Evolutionary conservation across 2,888 invertebrate species (phyloP), one percentile per base, ranked within the genome.

Genomic region (Orthosia gracilis): DNA sequence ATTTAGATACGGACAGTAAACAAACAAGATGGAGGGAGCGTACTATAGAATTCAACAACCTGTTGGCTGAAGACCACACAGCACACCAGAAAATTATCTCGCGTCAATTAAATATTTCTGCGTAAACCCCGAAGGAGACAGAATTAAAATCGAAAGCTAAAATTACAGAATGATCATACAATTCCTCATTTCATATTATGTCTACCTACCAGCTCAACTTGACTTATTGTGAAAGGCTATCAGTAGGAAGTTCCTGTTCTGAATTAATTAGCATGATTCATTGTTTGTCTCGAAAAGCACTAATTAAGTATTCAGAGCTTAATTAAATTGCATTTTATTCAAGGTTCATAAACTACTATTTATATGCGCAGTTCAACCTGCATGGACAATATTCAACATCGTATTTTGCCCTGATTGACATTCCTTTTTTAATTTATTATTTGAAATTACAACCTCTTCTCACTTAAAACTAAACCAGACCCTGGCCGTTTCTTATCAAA

Each of bases 171-270:
- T 76, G 52, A 73, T 75, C 58, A 54, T 58, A 81, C 78, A 76
- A 78, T 78, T 80, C 86, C 71, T 73, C 67, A 70, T 70, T 83
- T 67, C 73, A 57, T 40, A 40, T 40, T 52, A 21, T 58, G 54
- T 78, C n/a, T 69, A 69, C 78, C 69, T 76, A 80, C 75, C 66
- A 58, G 63, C 69, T 78, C 69, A 86, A 85, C 81, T 78, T 85
- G 78, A 83, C 73, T 85, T 84, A 76, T 65, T 65, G 67, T 49
- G 59, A 84, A 84, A 85, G 81, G 84, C 86, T 76, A 81, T 80
- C 81, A 67, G 68, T 80, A 70, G 26, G 45, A 45, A 83, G 69
- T 80, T 73, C 69, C 73, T 68, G 69, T 69, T 63, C 59, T 84
- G 73, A 69, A 73, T 76, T 76, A 82, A 83, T 84, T 80, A 71